These are phyloP conservation scores for Gallinago solitaria DNA, from an alignment of 2,797 vertebrate genomes.

Conservation along the genomic window DNA sequence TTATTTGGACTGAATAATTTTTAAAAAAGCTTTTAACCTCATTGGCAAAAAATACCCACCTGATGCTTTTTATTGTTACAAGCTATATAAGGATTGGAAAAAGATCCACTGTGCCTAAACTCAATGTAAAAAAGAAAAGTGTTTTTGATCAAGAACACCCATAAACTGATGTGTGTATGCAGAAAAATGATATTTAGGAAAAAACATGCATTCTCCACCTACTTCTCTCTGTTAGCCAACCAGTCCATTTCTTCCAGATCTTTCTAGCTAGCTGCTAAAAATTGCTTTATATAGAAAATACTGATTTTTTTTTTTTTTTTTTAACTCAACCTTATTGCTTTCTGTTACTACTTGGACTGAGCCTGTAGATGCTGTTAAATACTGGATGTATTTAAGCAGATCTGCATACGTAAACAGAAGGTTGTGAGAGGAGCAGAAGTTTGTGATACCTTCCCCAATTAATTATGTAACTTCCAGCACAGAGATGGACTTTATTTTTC, in stretches of 20 bases:
- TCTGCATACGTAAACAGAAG: not conserved
- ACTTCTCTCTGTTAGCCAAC: not conserved
- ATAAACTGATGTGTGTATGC: not conserved
- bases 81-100: not conserved
- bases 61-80: not conserved
- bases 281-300: not conserved
- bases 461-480: not conserved
- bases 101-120: not conserved
- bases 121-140: not conserved
- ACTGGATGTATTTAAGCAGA: not conserved
- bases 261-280: not conserved
- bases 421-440: not conserved
- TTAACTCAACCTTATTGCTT: not conserved
- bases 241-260: not conserved
- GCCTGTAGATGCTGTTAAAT: not conserved
- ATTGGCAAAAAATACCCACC: not conserved
- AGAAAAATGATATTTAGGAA: not conserved
- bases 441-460: not conserved
- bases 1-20: conserved; percentile 25
- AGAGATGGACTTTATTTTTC: not conserved
- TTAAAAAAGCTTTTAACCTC: not conserved
- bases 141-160: not conserved
- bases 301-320: too few relatives aligned
- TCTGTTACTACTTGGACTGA: not conserved
- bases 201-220: not conserved